These are phyloP conservation scores for Stegana nigrithorax DNA, from an alignment of 2,888 invertebrate genomes.

Conservation along the genomic window DNA sequence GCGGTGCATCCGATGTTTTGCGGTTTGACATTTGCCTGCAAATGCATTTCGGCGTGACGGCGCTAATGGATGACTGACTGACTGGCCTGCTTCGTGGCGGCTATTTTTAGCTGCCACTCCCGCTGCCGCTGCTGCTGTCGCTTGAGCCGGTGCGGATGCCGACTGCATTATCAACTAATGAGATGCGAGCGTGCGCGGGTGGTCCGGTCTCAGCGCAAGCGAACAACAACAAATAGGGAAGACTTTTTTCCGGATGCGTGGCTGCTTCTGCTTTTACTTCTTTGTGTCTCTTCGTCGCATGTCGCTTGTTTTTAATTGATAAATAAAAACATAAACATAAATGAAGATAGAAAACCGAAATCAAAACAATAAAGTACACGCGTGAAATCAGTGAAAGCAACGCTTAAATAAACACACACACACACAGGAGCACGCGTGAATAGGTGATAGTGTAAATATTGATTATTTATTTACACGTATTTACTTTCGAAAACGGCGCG, in stretches of 20 bases:
- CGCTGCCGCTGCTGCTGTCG: too few relatives aligned
- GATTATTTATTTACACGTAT: too few relatives aligned
- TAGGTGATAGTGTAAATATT: constrained; percentile 10
- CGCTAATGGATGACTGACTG: neutral
- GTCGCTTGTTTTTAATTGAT: neutral
- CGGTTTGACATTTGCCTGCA: neutral
- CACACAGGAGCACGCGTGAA: neutral
- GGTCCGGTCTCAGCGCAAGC: too few relatives aligned
- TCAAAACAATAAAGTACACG: neutral
- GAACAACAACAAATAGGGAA: too few relatives aligned
- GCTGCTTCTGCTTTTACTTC: too few relatives aligned
- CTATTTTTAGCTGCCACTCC: neutral
- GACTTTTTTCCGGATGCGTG: too few relatives aligned
- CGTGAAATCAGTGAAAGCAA: neutral
- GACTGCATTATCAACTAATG: too few relatives aligned
- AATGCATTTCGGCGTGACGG: neutral
- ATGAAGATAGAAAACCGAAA: neutral
- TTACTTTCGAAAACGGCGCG: too few relatives aligned
- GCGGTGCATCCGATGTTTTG: neutral
- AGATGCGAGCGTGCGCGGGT: too few relatives aligned
- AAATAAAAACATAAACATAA: neutral
- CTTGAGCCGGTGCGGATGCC: too few relatives aligned
- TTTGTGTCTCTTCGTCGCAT: too few relatives aligned
- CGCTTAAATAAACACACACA: neutral
- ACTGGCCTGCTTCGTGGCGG: neutral